Evolutionary conservation across 2,113 vertebrate genomes (phyloP).

Genomic region (Procavia capensis): DNA sequence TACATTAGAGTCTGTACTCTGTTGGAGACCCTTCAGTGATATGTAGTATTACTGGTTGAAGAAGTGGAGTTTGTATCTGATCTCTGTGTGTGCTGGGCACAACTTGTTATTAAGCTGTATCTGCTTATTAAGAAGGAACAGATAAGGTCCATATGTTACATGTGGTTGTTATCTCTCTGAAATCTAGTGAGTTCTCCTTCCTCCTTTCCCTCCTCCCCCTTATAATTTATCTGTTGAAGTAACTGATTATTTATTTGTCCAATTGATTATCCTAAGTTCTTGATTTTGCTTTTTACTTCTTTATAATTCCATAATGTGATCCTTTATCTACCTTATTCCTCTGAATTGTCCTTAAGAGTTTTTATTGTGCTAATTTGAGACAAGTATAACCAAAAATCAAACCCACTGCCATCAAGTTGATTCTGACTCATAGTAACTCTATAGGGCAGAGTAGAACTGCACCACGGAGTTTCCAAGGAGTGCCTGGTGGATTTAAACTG

Average conservation of each 20-base stretch:
- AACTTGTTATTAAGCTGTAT: neutral
- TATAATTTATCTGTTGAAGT: neutral
- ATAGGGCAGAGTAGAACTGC: too few relatives aligned
- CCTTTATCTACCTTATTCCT: neutral
- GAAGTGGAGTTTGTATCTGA: neutral
- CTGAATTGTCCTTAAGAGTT: neutral
- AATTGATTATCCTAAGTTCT: neutral
- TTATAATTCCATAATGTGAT: slow-evolving; percentile 31
- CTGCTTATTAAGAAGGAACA: neutral
- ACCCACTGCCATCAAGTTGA: too few relatives aligned
- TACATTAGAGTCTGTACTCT: neutral
- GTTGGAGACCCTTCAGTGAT: neutral
- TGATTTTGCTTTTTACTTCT: neutral
- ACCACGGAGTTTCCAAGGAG: too few relatives aligned
- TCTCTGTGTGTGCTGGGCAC: neutral
- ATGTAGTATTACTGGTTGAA: neutral
- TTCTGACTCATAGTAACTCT: too few relatives aligned
- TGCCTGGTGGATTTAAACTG: too few relatives aligned
- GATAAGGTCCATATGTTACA: neutral
- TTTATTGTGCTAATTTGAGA: slow-evolving; percentile 51
- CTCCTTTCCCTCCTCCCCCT: neutral
- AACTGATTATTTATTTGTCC: neutral
- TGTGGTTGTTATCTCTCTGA: neutral
- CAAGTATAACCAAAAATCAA: too few relatives aligned
- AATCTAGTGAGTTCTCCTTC: neutral